Conservation (phyloP, 2,888 invertebrate species). For the Protophormia terraenovae region DNA sequence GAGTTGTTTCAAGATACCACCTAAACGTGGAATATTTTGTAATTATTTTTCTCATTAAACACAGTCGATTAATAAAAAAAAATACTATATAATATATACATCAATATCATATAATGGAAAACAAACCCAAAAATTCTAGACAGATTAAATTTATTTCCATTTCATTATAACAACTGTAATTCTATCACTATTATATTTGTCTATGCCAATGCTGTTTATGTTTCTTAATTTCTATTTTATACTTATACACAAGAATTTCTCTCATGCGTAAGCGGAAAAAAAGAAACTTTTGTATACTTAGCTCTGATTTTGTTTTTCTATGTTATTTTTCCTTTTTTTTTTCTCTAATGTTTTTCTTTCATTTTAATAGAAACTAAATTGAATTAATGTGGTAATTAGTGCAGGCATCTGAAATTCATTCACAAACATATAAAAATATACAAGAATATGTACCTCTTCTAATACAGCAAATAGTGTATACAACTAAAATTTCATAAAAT, state of each 20-base stretch:
- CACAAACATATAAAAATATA: neutral
- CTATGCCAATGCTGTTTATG: neutral
- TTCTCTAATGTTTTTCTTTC: slow-evolving; percentile 39
- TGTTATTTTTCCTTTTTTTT: too few species aligned
- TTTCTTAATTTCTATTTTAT: slow-evolving; percentile 15
- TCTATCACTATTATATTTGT: neutral
- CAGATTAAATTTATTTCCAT: neutral
- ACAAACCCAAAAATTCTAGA: neutral
- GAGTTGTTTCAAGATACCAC: too few species aligned
- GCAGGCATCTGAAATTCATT: slow-evolving; percentile 71
- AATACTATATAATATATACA: too few species aligned
- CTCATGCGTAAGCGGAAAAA: slow-evolving; percentile 35
- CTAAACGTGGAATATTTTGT: too few species aligned
- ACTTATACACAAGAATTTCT: slow-evolving; percentile 12
- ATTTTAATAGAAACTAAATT: slow-evolving; percentile 71
- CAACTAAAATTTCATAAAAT: slow-evolving; percentile 6
- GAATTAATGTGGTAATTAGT: slow-evolving; percentile 80
- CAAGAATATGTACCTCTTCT: neutral
- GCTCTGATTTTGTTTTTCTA: slow-evolving; percentile 24
- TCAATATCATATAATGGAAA: neutral
- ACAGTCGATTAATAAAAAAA: too few species aligned
- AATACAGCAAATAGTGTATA: neutral
- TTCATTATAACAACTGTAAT: neutral
- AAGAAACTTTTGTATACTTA: slow-evolving; percentile 2
- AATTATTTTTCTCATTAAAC: too few species aligned